These are phyloP conservation scores for Pseudotriccus pelzelni DNA, from an alignment of 2,797 vertebrate genomes.

Conservation along the genomic window DNA sequence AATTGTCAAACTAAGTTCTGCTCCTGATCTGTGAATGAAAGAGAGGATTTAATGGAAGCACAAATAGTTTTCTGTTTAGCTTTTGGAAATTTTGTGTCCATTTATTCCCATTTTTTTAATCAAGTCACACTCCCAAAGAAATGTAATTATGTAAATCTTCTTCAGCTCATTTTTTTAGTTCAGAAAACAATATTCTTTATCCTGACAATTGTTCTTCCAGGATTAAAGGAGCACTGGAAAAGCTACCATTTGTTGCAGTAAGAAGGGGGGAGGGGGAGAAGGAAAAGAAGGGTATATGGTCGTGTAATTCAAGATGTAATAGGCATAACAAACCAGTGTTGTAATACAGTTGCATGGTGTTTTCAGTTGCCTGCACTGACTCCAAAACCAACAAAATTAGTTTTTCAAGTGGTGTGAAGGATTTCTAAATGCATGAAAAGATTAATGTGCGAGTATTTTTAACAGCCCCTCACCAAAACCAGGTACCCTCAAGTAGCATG, in stretches of 20 bases:
- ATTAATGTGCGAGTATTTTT: neutral
- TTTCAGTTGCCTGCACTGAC: neutral
- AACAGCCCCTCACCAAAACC: neutral
- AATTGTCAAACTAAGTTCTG: neutral
- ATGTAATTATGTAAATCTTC: conserved; percentile 6
- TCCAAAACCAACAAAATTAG: neutral
- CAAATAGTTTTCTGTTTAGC: neutral
- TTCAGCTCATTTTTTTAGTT: neutral
- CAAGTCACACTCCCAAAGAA: conserved; percentile 11
- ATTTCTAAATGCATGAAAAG: neutral
- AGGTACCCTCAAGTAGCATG: neutral
- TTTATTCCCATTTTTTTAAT: neutral
- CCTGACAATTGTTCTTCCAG: neutral
- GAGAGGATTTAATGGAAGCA: neutral
- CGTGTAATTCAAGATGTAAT: neutral
- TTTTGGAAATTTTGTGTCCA: neutral
- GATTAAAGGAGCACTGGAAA: conserved; percentile 8
- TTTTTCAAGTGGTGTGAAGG: neutral
- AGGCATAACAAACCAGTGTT: neutral
- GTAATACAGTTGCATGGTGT: neutral
- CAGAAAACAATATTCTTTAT: conserved; percentile 18
- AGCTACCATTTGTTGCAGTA: conserved; percentile 35
- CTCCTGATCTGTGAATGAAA: neutral
- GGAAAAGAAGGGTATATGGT: neutral
- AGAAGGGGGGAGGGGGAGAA: neutral